Conservation (phyloP, 2,113 vertebrate species). For the Cygnus buccinator region DNA sequence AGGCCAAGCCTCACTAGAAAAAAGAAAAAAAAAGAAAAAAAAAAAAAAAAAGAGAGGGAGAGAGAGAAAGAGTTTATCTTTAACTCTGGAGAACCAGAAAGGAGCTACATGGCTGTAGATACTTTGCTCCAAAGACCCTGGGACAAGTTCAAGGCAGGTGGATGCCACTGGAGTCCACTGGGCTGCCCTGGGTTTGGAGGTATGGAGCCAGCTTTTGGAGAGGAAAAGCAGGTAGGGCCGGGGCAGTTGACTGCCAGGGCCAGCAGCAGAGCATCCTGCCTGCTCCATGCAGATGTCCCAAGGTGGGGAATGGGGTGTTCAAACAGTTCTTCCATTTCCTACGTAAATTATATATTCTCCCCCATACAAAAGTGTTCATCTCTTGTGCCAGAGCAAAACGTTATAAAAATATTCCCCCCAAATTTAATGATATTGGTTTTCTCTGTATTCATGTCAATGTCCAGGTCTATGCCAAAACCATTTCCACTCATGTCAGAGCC, state of each 20-base stretch:
- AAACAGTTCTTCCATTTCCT: not conserved
- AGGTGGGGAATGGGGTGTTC: not conserved
- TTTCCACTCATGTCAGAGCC: not conserved
- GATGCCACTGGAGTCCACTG: accelerated
- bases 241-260: accelerated
- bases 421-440: not conserved
- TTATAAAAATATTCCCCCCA: not conserved
- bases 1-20: not conserved
- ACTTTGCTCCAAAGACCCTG: not conserved
- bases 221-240: not conserved
- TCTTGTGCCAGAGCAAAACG: accelerated
- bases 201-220: not conserved
- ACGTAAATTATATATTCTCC: not conserved
- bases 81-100: not conserved
- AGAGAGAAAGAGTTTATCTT: no score
- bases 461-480: not conserved
- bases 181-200: not conserved
- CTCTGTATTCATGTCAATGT: not conserved
- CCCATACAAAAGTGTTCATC: not conserved
- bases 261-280: not conserved
- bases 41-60: not conserved
- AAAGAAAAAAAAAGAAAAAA: not conserved
- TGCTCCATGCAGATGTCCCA: not conserved
- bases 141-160: not conserved
- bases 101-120: not conserved